Evolutionary conservation across 2,113 vertebrate genomes (phyloP), one percentile per base, ranked within the genome.

Genomic region (Trachemys scripta): DNA sequence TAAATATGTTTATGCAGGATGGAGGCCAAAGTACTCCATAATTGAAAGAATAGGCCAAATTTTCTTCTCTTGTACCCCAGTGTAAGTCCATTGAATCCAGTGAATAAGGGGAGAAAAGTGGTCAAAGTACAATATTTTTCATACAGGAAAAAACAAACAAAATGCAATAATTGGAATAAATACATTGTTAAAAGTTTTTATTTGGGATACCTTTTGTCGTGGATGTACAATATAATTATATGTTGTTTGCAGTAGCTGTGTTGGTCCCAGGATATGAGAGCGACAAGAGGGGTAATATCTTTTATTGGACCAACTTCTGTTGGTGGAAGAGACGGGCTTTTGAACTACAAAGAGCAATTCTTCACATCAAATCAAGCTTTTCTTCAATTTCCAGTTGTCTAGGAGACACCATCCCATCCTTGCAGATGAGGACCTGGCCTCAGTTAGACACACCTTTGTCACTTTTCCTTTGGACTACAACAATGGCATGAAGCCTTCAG

Each of bases 101-200:
- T 85, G 72, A 0, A 1, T 65, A 38, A 95, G 84, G 51, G 50
- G 17, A 38, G 16, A 38, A 72, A 31, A 29, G n/a, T 5, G 4
- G 8, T 38, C 20, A 72, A 42, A 72, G 8, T 38, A 20, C 19
- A 72, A 38, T 72, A 72, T 22, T 72, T 72, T 72, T 72, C 10
- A 38, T 38, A 72, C 20, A 38, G 69, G 19, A 53, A 53, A 38
- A 72, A 38, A 19, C 45, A 47, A 22, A 22, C 16, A 72, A 78
- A 50, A 65, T 1, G 16, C n/a, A 45, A 31, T 45, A 42, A 1
- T 27, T 5, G 0, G 2, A 27, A n/a, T 88, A 12, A 16, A 47
- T 83, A 38, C 17, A 72, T n/a, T 10, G 35, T 72, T 10, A 54
- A 76, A 78, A 11, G 29, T 31, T 62, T 62, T 62, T 62, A 31